Base-by-base conservation (phyloP, 2,113 vertebrate species). In the Takifugu bimaculatus region DNA sequence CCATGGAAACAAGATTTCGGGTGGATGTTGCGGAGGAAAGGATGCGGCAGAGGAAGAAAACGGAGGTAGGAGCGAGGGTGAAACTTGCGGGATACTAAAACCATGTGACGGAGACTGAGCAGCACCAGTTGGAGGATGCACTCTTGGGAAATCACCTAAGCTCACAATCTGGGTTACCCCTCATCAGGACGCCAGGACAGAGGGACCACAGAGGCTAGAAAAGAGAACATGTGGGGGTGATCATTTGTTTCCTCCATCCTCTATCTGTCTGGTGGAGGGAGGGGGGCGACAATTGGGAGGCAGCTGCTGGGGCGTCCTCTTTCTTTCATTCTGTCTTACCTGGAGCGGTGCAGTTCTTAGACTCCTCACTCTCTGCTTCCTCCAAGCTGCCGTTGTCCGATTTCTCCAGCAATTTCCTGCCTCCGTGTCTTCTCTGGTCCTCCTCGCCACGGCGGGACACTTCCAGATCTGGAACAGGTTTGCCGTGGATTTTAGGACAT, bases 321-420 rank as follows among this genome's bases (percentile, higher is more conserved):
- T 75, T 81, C 78, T 66, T 66, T 77, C 68, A 53, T 54, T 75
- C 58, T 0, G 1, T 60, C 78, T 80, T 79, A 97, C 95, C 95
- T 90, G 95, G 95, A 42, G 91, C 80, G 1, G 94, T 97, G 88
- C 95, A 97, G 75, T 96, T 97, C 70, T 90, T 94, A 1, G 39
- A 50, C 55, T 63, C 85, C 6, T 78, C 83, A 29, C 74, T 85
- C 1, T 86, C 88, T n/a, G 70, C 15, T 0, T 90, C 77, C 42
- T 63, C 29, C 29, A 76, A 50, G 63, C 82, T 88, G 57, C 91
- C 89, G 73, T 90, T 90, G 76, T 89, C 82, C 0, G 9, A 68
- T 6, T 85, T 81, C 63, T 95, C 91, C 84, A 96, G 91, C 0
- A 96, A 88, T 78, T 83, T 92, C 66, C 95, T 91, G 52, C 90